Conservation (phyloP, 2,888 invertebrate species). For the Melanargia galathea region DNA sequence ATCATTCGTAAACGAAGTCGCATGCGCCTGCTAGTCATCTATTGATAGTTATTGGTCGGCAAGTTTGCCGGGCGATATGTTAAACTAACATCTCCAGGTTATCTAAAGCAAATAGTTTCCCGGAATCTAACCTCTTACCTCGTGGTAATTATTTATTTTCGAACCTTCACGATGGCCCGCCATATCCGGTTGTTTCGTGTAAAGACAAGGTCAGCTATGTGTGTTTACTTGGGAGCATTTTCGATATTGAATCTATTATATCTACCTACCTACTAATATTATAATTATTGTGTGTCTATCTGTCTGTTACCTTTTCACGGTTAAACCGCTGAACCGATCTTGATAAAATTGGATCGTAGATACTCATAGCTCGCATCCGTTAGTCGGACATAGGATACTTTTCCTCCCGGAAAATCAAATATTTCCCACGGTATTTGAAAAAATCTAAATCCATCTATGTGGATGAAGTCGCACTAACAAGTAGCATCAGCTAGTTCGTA, state of each 20-base stretch:
- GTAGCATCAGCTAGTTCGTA: no score
- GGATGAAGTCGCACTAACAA: no score
- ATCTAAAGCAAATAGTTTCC: constrained; percentile 76
- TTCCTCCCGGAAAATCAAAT: no score
- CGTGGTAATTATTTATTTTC: constrained; percentile 67
- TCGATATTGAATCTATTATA: constrained; percentile 9
- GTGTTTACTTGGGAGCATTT: constrained; percentile 17
- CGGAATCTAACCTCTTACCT: constrained; percentile 64
- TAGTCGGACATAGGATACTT: no score
- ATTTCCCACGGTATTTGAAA: no score
- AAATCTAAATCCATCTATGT: no score
- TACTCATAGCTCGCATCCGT: no score
- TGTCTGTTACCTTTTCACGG: no score
- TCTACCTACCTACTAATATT: no score
- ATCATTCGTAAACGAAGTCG: neutral
- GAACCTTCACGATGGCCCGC: constrained; percentile 49
- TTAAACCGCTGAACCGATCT: no score
- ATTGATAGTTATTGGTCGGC: constrained; percentile 50
- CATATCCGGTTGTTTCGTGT: constrained; percentile 40
- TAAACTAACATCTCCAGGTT: constrained; percentile 73
- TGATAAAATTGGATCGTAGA: no score
- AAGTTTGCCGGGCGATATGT: constrained; percentile 73
- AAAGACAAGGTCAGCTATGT: constrained; percentile 19
- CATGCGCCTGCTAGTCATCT: neutral
- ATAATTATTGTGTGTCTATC: no score